Evolutionary conservation across 2,113 vertebrate genomes (phyloP).

Genomic region (Osmerus mordax): DNA sequence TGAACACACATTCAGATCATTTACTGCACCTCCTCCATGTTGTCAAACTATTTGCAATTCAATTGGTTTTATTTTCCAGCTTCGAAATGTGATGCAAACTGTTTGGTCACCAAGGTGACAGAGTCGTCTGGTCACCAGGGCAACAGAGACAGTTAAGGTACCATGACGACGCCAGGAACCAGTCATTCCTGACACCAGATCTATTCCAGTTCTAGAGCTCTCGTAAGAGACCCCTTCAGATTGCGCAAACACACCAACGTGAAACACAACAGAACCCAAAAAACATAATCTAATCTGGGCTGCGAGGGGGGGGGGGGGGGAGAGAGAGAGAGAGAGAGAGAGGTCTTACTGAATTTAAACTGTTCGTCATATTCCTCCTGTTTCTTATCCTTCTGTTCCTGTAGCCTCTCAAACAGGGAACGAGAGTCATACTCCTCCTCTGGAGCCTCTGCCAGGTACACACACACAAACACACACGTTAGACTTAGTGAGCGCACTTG

Average conservation of each 20-base stretch:
- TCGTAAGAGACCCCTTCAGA: conserved; percentile 6
- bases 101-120: conserved; percentile 42
- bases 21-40: too few species aligned
- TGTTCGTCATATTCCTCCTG: conserved; percentile 97
- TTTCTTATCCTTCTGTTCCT: conserved; percentile 97
- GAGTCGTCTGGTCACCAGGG: conserved; percentile 39
- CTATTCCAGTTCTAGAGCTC: conserved; percentile 10
- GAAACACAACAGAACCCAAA: background rate
- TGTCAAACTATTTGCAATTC: too few species aligned
- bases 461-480: conserved; percentile 15
- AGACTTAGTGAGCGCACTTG: background rate
- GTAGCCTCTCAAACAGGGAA: conserved; percentile 88
- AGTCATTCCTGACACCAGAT: conserved; percentile 31
- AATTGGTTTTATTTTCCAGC: too few species aligned
- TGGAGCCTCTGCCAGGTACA: conserved; percentile 79
- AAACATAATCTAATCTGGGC: background rate
- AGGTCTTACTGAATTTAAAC: conserved; percentile 94
- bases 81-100: background rate
- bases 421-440: conserved; percentile 91
- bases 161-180: conserved; percentile 23
- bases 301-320: background rate
- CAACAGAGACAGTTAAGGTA: conserved; percentile 33
- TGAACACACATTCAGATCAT: too few species aligned
- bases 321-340: too few species aligned
- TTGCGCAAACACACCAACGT: background rate